Evolutionary conservation across 2,797 vertebrate genomes (phyloP).

Genomic region (Cichlasoma orientale): DNA sequence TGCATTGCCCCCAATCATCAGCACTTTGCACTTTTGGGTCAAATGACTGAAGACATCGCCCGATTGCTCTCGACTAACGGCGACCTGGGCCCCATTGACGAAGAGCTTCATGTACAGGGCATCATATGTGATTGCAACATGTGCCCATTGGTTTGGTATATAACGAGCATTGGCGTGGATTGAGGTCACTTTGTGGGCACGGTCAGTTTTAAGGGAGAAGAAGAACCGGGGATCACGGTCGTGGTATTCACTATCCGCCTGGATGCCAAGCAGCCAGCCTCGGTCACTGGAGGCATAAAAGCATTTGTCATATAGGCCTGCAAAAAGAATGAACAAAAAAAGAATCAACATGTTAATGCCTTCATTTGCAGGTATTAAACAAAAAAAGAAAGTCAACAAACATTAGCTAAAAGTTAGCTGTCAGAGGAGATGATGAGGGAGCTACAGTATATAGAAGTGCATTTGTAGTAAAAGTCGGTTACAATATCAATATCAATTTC

Average conservation of each 20-base stretch:
- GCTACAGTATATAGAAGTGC: background rate
- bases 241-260: constrained; percentile 91
- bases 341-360: background rate
- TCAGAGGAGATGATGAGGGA: background rate
- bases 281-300: constrained; percentile 96
- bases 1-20: constrained; percentile 94
- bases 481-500: background rate
- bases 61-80: constrained; percentile 91
- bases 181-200: constrained; percentile 93
- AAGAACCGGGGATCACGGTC: constrained; percentile 96
- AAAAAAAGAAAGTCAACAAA: background rate
- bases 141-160: constrained; percentile 91
- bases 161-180: constrained; percentile 91
- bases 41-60: constrained; percentile 94
- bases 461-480: background rate
- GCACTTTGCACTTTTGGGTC: constrained; percentile 95
- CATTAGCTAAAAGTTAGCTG: background rate
- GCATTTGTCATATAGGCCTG: constrained; percentile 99
- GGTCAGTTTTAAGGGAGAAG: constrained; percentile 98
- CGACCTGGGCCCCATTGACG: constrained; percentile 95
- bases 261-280: constrained; percentile 97
- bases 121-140: constrained; percentile 92
- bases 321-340: constrained; percentile 26
- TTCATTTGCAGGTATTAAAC: background rate
- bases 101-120: constrained; percentile 93